Evolutionary conservation across 2,888 invertebrate genomes (phyloP).

Genomic region (Lepeophtheirus nordmannii): DNA sequence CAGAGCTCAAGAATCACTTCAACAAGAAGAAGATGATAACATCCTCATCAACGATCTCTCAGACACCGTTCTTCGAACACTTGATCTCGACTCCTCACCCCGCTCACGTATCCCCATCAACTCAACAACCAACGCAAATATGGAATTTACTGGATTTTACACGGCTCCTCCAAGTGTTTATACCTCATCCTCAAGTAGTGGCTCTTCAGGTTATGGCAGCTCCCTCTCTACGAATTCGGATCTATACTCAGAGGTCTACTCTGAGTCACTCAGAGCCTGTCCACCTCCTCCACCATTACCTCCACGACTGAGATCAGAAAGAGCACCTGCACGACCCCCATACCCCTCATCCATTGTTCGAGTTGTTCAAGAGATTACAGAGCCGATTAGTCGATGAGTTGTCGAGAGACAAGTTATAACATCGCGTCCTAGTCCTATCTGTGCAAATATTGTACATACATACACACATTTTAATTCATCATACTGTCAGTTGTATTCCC

Average conservation of each 20-base stretch:
- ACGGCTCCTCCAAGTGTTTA: neutral
- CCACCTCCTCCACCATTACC: constrained; percentile 12
- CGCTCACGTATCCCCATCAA: constrained; percentile 9
- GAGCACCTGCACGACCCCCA: constrained; percentile 18
- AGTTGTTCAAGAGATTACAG: constrained; percentile 2
- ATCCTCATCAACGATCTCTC: neutral
- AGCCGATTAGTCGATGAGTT: constrained; percentile 9
- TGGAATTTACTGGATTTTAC: constrained; percentile 13
- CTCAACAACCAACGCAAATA: constrained; percentile 3
- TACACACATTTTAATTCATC: too few relatives aligned
- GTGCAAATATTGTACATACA: too few relatives aligned
- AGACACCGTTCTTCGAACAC: neutral
- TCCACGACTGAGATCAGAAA: neutral
- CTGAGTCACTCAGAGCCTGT: neutral
- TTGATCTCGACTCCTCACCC: constrained; percentile 15
- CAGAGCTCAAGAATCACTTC: neutral
- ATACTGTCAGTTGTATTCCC: too few relatives aligned
- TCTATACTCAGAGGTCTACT: constrained; percentile 19
- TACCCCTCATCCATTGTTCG: constrained; percentile 11
- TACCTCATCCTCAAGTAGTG: neutral
- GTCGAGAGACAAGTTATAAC: neutral
- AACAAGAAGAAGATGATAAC: neutral
- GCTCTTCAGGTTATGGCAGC: neutral
- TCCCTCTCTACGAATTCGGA: constrained; percentile 4
- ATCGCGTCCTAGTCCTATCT: too few relatives aligned